phyloP scores from a whole-genome alignment of 2,113 vertebrate genomes.

The Leuciscus idus region DNA sequence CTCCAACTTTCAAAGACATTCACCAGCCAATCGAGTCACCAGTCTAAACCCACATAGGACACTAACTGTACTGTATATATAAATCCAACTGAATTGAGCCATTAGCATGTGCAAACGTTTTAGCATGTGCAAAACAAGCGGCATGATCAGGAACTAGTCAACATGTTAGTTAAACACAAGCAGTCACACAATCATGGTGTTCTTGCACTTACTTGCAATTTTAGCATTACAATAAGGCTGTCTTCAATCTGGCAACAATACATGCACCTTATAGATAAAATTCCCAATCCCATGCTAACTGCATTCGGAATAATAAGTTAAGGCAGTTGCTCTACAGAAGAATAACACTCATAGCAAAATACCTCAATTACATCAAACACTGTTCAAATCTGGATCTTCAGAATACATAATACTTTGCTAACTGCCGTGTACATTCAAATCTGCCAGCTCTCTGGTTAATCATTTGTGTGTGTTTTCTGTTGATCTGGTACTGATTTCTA shows the following conservation, averaged over 20 bases:
- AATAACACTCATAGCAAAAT: slow-evolving; percentile 38
- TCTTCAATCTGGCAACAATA: slow-evolving; percentile 25
- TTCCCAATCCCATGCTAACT: slow-evolving; percentile 36
- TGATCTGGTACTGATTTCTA: slow-evolving; percentile 6
- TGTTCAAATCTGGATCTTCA: slow-evolving; percentile 25
- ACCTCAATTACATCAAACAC: background rate
- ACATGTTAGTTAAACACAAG: background rate
- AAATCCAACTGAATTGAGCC: slow-evolving; percentile 59
- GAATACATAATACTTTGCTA: slow-evolving; percentile 30
- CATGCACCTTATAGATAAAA: slow-evolving; percentile 38
- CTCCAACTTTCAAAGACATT: slow-evolving; percentile 32
- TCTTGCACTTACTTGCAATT: background rate
- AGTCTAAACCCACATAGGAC: slow-evolving; percentile 27
- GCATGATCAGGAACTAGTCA: slow-evolving; percentile 10
- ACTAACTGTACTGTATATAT: slow-evolving; percentile 58
- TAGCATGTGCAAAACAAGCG: slow-evolving; percentile 32
- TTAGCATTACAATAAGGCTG: slow-evolving; percentile 27
- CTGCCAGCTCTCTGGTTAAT: slow-evolving; percentile 25
- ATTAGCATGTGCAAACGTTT: slow-evolving; percentile 36
- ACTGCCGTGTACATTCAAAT: slow-evolving; percentile 53
- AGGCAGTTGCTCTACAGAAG: slow-evolving; percentile 18
- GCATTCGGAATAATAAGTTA: slow-evolving; percentile 35
- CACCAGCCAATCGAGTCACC: background rate
- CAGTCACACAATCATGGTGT: background rate
- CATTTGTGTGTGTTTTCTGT: slow-evolving; percentile 39